Evolutionary conservation across 35 echinoderm and acorn worm genomes (phyloP).

Genomic region (Ophiothrix spiculata): DNA sequence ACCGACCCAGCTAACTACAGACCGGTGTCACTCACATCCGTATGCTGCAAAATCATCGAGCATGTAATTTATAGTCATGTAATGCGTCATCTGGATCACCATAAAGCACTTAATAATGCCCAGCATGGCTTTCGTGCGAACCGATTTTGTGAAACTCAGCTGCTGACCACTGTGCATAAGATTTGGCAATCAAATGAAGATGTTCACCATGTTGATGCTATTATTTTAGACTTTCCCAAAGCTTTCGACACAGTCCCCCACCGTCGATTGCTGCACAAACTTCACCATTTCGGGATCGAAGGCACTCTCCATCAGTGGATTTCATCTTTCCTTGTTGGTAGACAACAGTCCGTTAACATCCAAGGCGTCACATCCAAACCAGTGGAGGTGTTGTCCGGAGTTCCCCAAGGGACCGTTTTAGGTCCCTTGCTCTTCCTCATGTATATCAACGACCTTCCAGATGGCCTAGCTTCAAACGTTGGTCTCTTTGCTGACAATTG

Average conservation of each 20-base stretch:
- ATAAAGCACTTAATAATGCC: neutral
- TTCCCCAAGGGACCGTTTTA: too few relatives aligned
- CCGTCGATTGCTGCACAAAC: constrained; percentile 23
- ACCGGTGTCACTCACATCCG: neutral
- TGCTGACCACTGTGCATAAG: constrained; percentile 21
- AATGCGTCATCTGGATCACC: constrained; percentile 10
- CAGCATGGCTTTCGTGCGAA: constrained; percentile 30
- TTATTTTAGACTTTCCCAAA: constrained; percentile 43
- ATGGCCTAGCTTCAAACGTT: constrained; percentile 31
- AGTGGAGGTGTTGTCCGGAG: constrained; percentile 39
- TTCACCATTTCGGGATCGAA: constrained; percentile 25
- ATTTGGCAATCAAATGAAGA: neutral
- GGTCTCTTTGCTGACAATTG: constrained; percentile 53
- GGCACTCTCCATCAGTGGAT: constrained; percentile 38
- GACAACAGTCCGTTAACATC: constrained; percentile 23
- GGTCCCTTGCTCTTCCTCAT: constrained; percentile 36
- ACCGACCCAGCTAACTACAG: neutral
- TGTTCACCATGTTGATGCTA: constrained; percentile 7
- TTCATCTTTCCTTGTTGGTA: constrained; percentile 20
- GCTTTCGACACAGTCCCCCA: constrained; percentile 27
- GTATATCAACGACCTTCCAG: constrained; percentile 37
- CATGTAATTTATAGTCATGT: constrained; percentile 30
- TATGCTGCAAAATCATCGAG: constrained; percentile 6
- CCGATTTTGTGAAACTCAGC: constrained; percentile 31
- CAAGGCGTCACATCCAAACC: constrained; percentile 10